Evolutionary conservation across 2,113 vertebrate genomes (phyloP), one percentile per base, ranked within the genome.

Genomic region (Archilochus colubris): DNA sequence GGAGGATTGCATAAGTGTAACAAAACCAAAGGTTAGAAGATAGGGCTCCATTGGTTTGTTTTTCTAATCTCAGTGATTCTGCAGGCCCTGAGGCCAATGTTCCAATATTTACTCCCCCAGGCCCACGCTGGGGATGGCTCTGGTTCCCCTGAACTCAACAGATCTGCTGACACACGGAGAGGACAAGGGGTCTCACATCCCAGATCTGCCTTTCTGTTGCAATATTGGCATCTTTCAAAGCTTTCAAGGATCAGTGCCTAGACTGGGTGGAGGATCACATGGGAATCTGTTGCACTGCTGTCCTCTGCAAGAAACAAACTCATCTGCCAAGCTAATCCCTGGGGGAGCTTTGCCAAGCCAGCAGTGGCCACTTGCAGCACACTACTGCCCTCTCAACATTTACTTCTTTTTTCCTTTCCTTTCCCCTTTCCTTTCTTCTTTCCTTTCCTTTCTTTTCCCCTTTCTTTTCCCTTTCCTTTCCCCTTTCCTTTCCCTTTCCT

Each of bases 1-100:
- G 6, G 54, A 89, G 61, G 13, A n/a, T 94, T 95, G 96, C 90
- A 64, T n/a, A 85, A 94, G 72, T 4, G 1, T 17, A 40, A 78
- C 12, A 64, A 93, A 89, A 86, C 61, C 80, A 94, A 96, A 86
- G 94, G 91, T 95, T 38, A 94, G 83, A 27, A 78, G 80, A 88
- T 70, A 86, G 57, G 6, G 64, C 55, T 80, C 30, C 68, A 51
- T 6, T 55, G 57, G 44, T 95, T 94, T 92, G 90, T 53, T 91
- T 88, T 93, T 12, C 89, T 80, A 55, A 95, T 85, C 87, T 64
- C 62, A 38, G 53, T 51, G 76, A 81, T 91, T 77, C 75, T 63
- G 51, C 85, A 83, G 46, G 44, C 68, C 91, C 79, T 3, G 1
- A 70, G 68, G 43, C 48, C 81, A 28, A 84, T 75, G 19, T 53